These are phyloP conservation scores for Tolmerus cingulatus DNA, from an alignment of 2,888 invertebrate species.

Conservation along the genomic window DNA sequence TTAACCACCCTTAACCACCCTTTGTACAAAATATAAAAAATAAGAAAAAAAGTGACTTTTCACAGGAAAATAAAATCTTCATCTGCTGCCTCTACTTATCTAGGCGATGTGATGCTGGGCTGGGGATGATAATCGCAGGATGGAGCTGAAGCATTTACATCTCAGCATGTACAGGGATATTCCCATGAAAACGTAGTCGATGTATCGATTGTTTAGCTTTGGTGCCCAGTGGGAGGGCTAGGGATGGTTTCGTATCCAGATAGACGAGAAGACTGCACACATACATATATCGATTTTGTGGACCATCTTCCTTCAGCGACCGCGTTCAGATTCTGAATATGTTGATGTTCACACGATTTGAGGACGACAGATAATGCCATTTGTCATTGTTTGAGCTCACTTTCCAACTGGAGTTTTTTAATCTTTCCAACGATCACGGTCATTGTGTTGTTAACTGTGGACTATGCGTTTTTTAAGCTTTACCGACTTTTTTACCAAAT, in stretches of 20 bases:
- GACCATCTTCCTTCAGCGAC: constrained; percentile 8
- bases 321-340: constrained; percentile 21
- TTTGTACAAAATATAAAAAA: not conserved
- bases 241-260: not conserved
- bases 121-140: not conserved
- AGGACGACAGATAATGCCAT: constrained; percentile 44
- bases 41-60: not conserved
- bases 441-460: constrained; percentile 44
- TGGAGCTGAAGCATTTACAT: constrained; percentile 9
- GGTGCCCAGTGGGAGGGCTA: not conserved
- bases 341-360: constrained; percentile 43
- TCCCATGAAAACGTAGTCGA: not conserved
- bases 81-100: not conserved
- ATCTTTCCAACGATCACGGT: constrained; percentile 43
- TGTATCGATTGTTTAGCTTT: constrained; percentile 15
- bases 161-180: not conserved
- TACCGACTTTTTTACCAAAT: not conserved
- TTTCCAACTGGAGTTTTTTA: constrained; percentile 48
- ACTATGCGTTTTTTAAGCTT: not conserved
- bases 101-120: not conserved
- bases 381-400: constrained; percentile 47
- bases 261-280: constrained; percentile 3
- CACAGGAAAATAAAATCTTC: constrained; percentile 30
- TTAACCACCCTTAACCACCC: not conserved
- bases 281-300: constrained; percentile 42